These are phyloP conservation scores for Netelia melanura DNA, from an alignment of 2,888 invertebrate genomes.

Conservation along the genomic window DNA sequence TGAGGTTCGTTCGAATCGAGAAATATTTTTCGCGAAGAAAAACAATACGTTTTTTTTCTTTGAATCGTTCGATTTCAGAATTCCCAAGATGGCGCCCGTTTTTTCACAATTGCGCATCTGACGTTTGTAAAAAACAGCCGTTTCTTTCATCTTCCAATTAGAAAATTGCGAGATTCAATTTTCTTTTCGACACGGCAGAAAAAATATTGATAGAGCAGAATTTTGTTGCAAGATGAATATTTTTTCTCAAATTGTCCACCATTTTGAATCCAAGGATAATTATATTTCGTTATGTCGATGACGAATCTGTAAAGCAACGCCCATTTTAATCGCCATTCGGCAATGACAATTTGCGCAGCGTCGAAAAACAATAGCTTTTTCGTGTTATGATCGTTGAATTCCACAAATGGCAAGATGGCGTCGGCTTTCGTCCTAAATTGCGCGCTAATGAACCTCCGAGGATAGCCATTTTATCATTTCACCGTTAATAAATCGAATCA, in stretches of 20 bases:
- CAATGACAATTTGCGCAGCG: not conserved
- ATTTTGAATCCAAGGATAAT: too few relatives aligned
- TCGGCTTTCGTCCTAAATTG: not conserved
- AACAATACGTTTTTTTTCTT: not conserved
- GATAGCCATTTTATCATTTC: too few relatives aligned
- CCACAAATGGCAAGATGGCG: not conserved
- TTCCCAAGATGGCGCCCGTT: slow-evolving; percentile 25
- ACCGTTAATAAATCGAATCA: too few relatives aligned
- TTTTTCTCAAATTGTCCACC: too few relatives aligned
- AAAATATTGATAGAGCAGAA: too few relatives aligned
- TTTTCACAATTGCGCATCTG: not conserved
- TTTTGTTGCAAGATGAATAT: too few relatives aligned
- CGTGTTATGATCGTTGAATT: not conserved
- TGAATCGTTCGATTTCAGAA: not conserved
- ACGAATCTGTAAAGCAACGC: not conserved
- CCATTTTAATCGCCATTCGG: not conserved
- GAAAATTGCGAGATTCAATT: too few relatives aligned
- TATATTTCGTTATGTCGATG: too few relatives aligned
- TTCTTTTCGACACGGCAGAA: too few relatives aligned
- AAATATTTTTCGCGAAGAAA: not conserved
- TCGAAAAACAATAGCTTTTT: not conserved
- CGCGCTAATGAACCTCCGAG: too few relatives aligned
- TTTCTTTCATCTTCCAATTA: not conserved
- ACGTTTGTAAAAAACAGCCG: not conserved
- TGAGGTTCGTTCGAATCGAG: not conserved